Conservation (phyloP, 2,888 invertebrate species). For the Clepsis dumicolana region DNA sequence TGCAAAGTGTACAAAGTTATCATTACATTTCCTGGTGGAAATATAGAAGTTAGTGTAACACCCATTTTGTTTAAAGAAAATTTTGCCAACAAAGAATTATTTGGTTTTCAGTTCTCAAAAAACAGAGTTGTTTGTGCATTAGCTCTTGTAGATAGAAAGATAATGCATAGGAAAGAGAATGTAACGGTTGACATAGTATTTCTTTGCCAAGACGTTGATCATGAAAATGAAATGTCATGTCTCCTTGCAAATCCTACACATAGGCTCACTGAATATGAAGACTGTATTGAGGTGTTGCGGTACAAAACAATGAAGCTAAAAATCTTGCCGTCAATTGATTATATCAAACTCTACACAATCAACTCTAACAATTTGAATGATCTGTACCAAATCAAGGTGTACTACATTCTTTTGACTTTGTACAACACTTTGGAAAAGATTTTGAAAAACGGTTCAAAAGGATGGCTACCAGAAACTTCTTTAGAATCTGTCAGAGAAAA, state of each 20-base stretch:
- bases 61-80: constrained; percentile 59
- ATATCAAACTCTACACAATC: constrained; percentile 55
- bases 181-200: constrained; percentile 63
- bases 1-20: constrained; percentile 63
- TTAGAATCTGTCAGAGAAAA: constrained; percentile 64
- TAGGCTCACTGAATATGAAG: constrained; percentile 66
- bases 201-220: constrained; percentile 51
- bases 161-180: constrained; percentile 62
- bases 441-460: constrained; percentile 50
- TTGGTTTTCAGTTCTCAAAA: constrained; percentile 59
- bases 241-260: constrained; percentile 64
- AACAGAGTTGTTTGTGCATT: constrained; percentile 62
- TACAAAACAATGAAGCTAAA: constrained; percentile 67
- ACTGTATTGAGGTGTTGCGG: constrained; percentile 68
- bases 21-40: constrained; percentile 46
- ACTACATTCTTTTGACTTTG: constrained; percentile 60
- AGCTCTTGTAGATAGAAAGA: constrained; percentile 60
- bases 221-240: constrained; percentile 53
- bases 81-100: constrained; percentile 59
- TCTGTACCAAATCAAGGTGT: constrained; percentile 69
- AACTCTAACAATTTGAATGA: constrained; percentile 56
- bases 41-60: constrained; percentile 52
- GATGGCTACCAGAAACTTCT: constrained; percentile 62
- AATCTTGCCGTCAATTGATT: constrained; percentile 61
- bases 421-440: constrained; percentile 57